phyloP scores from a whole-genome alignment of 2,113 vertebrate species.

The Mesoclemmys tuberculata region DNA sequence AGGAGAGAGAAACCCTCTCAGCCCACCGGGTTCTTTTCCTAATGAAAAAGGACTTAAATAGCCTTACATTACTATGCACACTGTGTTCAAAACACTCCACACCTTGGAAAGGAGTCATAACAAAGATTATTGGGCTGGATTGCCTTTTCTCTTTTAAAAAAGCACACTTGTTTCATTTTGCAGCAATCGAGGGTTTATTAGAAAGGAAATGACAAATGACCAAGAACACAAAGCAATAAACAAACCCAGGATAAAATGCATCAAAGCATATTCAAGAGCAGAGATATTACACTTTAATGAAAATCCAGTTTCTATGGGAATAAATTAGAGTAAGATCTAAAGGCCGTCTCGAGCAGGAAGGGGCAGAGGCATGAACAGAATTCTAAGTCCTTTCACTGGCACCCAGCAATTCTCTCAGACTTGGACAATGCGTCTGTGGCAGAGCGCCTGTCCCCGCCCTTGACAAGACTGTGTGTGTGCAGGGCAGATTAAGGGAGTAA shows the following conservation, averaged over 20 bases:
- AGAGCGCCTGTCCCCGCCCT: background rate
- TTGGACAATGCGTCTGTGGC: rapidly evolving
- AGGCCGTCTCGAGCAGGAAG: background rate
- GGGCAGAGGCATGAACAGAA: background rate
- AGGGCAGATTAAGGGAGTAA: background rate
- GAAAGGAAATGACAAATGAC: constrained; percentile 58
- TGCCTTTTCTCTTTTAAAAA: constrained; percentile 1
- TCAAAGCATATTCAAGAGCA: background rate
- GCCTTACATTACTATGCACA: background rate
- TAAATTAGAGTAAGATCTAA: background rate
- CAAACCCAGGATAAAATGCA: constrained; percentile 39
- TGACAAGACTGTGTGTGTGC: background rate
- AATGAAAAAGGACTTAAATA: background rate
- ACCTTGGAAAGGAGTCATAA: background rate
- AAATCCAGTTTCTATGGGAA: constrained; percentile 43
- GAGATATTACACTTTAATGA: constrained; percentile 31
- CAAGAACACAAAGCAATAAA: constrained; percentile 39
- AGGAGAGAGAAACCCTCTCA: background rate
- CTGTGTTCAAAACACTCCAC: background rate
- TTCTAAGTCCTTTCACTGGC: background rate
- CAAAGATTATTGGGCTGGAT: background rate
- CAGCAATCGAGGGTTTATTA: constrained; percentile 34
- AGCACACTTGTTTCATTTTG: background rate
- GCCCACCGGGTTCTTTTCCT: background rate
- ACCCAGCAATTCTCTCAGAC: background rate